Evolutionary conservation across 2,113 vertebrate genomes (phyloP), one percentile per base, ranked within the genome.

Genomic region (Amphiprion percula): DNA sequence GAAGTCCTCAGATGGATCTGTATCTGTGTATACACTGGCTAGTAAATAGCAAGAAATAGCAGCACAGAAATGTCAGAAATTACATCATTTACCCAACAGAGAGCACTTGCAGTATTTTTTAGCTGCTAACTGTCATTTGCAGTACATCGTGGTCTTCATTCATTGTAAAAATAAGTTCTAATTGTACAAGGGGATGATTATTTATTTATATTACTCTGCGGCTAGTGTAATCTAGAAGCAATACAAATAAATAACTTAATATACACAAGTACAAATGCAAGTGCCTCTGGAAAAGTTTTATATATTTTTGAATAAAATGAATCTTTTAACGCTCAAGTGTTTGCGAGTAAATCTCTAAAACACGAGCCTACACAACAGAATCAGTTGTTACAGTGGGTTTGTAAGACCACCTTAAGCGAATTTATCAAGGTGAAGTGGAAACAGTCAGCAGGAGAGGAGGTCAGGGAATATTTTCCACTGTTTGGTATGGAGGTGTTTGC

Each of bases 401-500:
- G 39, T 44, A 37, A 73, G 56, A 78, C 39, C 47, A 69, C 62
- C 60, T 47, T 37, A 70, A 73, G 64, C 49, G 21, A 65, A 62
- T 71, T 64, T 56, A 68, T 56, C 9, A 11, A 47, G 50, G 26
- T 28, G n/a, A 53, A 70, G 3, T 65, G 52, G 61, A 33, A 55
- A 24, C 24, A 65, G 52, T 28, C 41, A 61, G 79, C 1, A 19
- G 60, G 69, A 9, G 50, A 64, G 23, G 59, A 17, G 26, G 49
- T 56, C 8, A 41, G 78, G 59, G 39, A 83, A 63, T 72, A 47
- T 69, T 17, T 55, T 66, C 12, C 52, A 10, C 33, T 39, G 53
- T 68, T 55, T 56, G 26, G n/a, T 75, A 46, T 10, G 62, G 79
- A 82, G 67, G 79, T 68, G 64, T 82, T 66, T 83, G 59, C 15